Evolutionary conservation across 2,888 invertebrate species (phyloP).

Genomic region (Erebia epiphron): DNA sequence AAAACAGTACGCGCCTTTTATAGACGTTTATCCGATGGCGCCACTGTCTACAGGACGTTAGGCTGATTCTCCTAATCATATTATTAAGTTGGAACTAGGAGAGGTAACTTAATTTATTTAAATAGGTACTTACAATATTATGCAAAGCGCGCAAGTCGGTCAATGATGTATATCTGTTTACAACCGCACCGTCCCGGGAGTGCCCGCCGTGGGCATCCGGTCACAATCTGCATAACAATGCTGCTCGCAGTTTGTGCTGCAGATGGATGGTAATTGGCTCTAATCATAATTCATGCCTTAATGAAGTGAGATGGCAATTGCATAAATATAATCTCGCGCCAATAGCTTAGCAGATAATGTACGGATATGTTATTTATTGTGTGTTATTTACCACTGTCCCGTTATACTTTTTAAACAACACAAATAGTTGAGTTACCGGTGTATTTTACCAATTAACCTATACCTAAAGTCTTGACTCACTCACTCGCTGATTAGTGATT

Average conservation of each 20-base stretch:
- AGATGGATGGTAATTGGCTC: conserved; percentile 75
- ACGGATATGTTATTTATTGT: not conserved
- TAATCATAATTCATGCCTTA: conserved; percentile 76
- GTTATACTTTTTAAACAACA: too few species aligned
- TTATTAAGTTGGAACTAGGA: too few species aligned
- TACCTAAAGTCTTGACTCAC: too few species aligned
- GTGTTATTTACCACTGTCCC: too few species aligned
- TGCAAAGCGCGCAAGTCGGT: conserved; percentile 27
- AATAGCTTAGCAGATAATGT: not conserved
- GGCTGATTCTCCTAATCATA: too few species aligned
- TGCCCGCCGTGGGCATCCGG: conserved; percentile 66
- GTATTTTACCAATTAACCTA: too few species aligned
- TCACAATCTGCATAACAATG: conserved; percentile 80
- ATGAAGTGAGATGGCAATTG: conserved; percentile 58
- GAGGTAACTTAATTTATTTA: too few species aligned
- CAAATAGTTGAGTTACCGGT: too few species aligned
- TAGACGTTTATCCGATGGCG: too few species aligned
- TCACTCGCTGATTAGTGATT: too few species aligned
- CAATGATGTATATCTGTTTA: conserved; percentile 56
- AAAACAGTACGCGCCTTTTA: too few species aligned
- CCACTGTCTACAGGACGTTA: too few species aligned
- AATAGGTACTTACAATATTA: conserved; percentile 15
- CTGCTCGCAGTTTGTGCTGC: conserved; percentile 65
- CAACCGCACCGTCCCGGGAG: conserved; percentile 63
- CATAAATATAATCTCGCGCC: not conserved